Base-by-base conservation (phyloP, 2,113 vertebrate species). In the Micronycteris hirsuta region DNA sequence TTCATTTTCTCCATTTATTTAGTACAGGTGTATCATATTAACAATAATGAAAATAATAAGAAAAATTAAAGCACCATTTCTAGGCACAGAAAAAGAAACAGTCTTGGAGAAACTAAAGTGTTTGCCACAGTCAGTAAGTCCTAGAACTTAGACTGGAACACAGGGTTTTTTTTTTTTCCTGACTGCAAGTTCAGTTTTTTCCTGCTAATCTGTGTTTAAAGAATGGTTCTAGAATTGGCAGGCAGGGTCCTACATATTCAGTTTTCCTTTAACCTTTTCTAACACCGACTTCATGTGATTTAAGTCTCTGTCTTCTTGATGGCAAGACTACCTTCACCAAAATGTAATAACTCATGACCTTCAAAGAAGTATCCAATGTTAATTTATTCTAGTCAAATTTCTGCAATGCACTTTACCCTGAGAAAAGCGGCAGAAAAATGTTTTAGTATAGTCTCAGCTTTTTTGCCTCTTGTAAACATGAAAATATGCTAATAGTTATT, bases 1-100 rank as follows among this genome's bases (percentile, higher is more conserved):
- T 56, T 65, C 82, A 49, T 68, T 94, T 67, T 58, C 43, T 36
- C 67, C 54, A 71, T 43, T 93, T 94, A 83, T 65, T 89, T 93
- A 76, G 41, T 68, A 52, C 17, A 70, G 6, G 28, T n/a, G 8
- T 56, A 63, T 89, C 19, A 80, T 63, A 70, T 41, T 47, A 74
- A 26, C 77, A 95, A 87, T 89, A 90, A 76, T 49, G 43, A 74
- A 85, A 92, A 86, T 89, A 61, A 88, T 61, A 49, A 86, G 84
- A 56, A 58, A 81, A 73, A 13, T 78, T 36, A 86, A 61, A 89
- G 13, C 10, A 68, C 16, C 15, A 85, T 20, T 88, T 88, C 41
- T 22, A 94, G 76, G 49, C n/a, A 87, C 8, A 94, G 26, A 77
- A 67, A 89, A 61, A 91, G n/a, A 84, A 91, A 71, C 19, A 56